Base-by-base conservation (phyloP, 1,140 invertebrate species). In the Drosophila tropicalis region DNA sequence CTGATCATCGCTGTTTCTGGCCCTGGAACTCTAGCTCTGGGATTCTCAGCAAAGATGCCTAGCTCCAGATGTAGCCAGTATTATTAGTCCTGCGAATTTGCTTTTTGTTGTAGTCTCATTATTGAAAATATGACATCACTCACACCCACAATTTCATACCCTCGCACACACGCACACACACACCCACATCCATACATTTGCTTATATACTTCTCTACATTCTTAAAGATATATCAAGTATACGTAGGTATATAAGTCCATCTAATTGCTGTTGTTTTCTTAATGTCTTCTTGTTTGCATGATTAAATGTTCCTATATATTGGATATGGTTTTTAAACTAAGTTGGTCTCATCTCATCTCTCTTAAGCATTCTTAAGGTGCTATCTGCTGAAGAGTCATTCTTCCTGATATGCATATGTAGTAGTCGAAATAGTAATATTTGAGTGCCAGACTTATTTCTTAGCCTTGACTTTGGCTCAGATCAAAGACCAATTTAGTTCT, bases 31-130 rank as follows among this genome's bases (percentile, higher is more conserved):
- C 13, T 12, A 39, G 60, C 13, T 34, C 65, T 61, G 63, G n/a
- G 29, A 29, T 74, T 67, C 67, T 19, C 44, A 17, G 19, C 17
- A 19, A 51, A 65, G 55, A 62, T 54, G 55, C 15, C 29, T 34
- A 32, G 29, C 19, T n/a, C 13, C 36, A 47, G 40, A 29, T 47
- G 65, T 17, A 68, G 62, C 56, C 62, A 44, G 65, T 77, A 57
- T 58, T 77, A 57, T 58, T 73, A 58, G 70, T 76, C 61, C 40
- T 68, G 69, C 70, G 36, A 51, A 65, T 79, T 79, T 85, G 77
- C 79, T 81, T 84, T 81, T 76, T 81, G 80, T 84, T 81, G 84
- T 89, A 89, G 84, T 89, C 79, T 83, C 84, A 89, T 89, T 84
- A 89, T 82, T 89, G 80, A 79, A 89, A 87, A 81, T 79, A 89